Evolutionary conservation across 1,140 invertebrate genomes (phyloP), one percentile per base, ranked within the genome.

Genomic region (Nasonia longicornis): DNA sequence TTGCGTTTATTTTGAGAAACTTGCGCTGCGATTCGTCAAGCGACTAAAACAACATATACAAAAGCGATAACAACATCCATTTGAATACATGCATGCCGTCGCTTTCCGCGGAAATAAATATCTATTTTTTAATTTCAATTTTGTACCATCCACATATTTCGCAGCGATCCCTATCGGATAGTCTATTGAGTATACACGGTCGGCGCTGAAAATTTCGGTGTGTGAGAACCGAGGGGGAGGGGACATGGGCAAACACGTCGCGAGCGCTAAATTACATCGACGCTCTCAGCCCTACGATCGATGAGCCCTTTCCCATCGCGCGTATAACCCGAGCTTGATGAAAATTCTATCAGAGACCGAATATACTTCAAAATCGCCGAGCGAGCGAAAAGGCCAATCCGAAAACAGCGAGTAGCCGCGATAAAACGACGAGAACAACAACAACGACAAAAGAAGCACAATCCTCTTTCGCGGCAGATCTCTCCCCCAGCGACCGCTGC

Each of bases 181-280:
- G 6, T 42, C 8, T 42, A 42, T 42, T 42, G 8, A 35, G 31
- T 35, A 35, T 6, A 35, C 4, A 42, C 38, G 38, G 8, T 42
- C 38, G 45, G 8, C 58, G 2, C 29, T 29, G 48, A 12, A 74
- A 76, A 76, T 45, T 77, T n/a, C 42, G 20, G 42, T 52, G n/a
- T 52, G 48, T 10, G 48, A 52, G 58, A 58, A 78, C 20, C 31
- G 52, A 22, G 10, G 29, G 45, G 67, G 45, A 78, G 22, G 11
- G 22, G 4, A 14, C 58, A 3, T 64, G 63, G 3, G 20, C 20
- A 73, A 79, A 75, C 42, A 64, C 66, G 22, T 22, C 22, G 63
- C 22, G 42, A 73, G 58, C 38, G 31, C 58, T 74, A 67, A 80
- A 74, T 80, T 80, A 75, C 58, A 75, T 80, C 38, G 72, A 74